A percentile compares a stretch with the other conserved stretches of the same genome.
phyloP scores from a whole-genome alignment of 2,888 invertebrate species.

The Serrognathus titanus region DNA sequence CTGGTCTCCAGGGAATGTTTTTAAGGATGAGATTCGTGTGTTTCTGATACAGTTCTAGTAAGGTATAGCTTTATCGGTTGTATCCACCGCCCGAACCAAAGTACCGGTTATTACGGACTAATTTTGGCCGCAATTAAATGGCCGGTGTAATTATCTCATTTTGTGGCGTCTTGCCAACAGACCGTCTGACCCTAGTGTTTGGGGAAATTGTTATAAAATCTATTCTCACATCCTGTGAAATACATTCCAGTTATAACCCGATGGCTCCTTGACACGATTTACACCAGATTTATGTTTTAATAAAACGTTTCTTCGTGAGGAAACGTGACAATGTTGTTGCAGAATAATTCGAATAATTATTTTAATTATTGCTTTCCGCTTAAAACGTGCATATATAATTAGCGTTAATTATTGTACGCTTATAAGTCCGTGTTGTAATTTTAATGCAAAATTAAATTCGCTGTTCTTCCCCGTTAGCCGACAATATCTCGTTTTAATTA shows the following conservation, averaged over 20 bases:
- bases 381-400: constrained; percentile 18
- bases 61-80: constrained; percentile 23
- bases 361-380: constrained; percentile 19
- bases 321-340: constrained; percentile 19
- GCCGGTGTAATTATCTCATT: constrained; percentile 48
- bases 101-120: constrained; percentile 48
- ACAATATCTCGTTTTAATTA: not conserved
- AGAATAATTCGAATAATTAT: constrained; percentile 13
- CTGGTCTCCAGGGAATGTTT: constrained; percentile 27
- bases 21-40: constrained; percentile 28
- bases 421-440: not conserved
- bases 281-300: not conserved
- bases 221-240: constrained; percentile 27
- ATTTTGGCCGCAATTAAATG: constrained; percentile 49
- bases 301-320: not conserved
- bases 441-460: not conserved
- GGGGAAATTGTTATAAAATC: constrained; percentile 32
- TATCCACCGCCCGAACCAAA: constrained; percentile 35
- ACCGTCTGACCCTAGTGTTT: constrained; percentile 34
- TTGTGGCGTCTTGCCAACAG: constrained; percentile 45
- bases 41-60: constrained; percentile 11
- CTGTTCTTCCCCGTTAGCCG: not conserved
- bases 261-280: constrained; percentile 2
- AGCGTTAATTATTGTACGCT: constrained; percentile 14
- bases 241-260: not conserved